Percentiles rank a stretch among this genome's conserved stretches.
Conservation (phyloP, 2,797 vertebrate species). For the Sebastes jordani region DNA sequence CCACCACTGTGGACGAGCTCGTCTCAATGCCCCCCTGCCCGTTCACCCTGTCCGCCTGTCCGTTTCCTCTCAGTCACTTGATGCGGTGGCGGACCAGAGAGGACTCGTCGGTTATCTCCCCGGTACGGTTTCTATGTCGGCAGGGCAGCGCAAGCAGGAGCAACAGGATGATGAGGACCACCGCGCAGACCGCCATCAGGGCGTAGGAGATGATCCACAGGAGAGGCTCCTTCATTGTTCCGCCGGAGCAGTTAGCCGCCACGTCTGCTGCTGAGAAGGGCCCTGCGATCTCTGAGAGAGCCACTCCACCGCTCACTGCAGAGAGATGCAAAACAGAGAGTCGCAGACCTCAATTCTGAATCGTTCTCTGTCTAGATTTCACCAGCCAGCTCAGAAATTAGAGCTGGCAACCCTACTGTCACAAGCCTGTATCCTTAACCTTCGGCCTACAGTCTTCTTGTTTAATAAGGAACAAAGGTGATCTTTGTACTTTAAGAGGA, state of each 20-base stretch:
- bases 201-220: slow-evolving; percentile 93
- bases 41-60: slow-evolving; percentile 6
- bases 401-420: slow-evolving; percentile 14
- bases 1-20: slow-evolving; percentile 6
- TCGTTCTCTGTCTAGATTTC: neutral
- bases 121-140: slow-evolving; percentile 65
- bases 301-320: slow-evolving; percentile 81
- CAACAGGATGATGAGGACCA: slow-evolving; percentile 87
- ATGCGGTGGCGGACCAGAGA: slow-evolving; percentile 94
- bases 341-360: neutral
- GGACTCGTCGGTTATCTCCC: slow-evolving; percentile 93
- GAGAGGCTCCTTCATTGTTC: slow-evolving; percentile 80
- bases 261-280: slow-evolving; percentile 89
- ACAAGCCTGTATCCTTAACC: slow-evolving; percentile 40
- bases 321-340: neutral
- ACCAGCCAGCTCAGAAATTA: slow-evolving; percentile 3
- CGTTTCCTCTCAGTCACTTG: slow-evolving; percentile 86
- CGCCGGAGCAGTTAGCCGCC: slow-evolving; percentile 85
- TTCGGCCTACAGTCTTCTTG: slow-evolving; percentile 23
- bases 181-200: slow-evolving; percentile 90
- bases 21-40: slow-evolving; percentile 1
- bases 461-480: slow-evolving; percentile 39
- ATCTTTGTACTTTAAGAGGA: slow-evolving; percentile 53
- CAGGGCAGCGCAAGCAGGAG: slow-evolving; percentile 87
- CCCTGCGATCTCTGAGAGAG: slow-evolving; percentile 90